Base-by-base conservation (phyloP, 1,140 invertebrate species). In the Brachionus plicatilis region DNA sequence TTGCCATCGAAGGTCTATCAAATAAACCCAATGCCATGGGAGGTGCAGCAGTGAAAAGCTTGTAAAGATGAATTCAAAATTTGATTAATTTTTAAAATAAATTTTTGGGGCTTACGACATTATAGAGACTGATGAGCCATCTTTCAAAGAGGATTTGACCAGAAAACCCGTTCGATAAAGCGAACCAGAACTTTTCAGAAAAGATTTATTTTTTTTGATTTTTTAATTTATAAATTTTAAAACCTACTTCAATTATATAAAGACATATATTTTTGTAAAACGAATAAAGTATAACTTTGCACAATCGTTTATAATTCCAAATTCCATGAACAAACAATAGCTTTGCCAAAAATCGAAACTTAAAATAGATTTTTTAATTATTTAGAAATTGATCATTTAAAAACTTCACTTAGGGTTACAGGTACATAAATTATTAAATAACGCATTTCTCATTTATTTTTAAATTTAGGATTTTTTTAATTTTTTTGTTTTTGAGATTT, bases 191-290 rank as follows among this genome's bases (percentile, higher is more conserved):
- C 91, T 76, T 50, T 37, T 6, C 4, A 50, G 33, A 29, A 76
- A 50, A 47, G 11, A 53, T 90, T 86, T 17, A 14, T 33, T 37
- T n/a, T n/a, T n/a, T n/a, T n/a, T n/a, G n/a, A n/a, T n/a, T n/a
- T n/a, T n/a, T 68, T n/a, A 68, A 29, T 14, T 6, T 14, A n/a
- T 17, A 68, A 68, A 37, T 66, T 85, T 37, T 37, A 37, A 37
- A 50, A n/a, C 9, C 53, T 50, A 76, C 72, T 29, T 99, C 97
- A 87, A 99, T 99, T 53, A 99, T 95, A 90, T 99, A 99, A 0
- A 99, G 91, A 89, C 96, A 98, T 88, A 99, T 98, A 90, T 99
- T 99, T 90, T 99, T 99, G 91, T 99, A 98, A 90, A 99, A 99
- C 85, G 95, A 98, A 91, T 99, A 99, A 17, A 99, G 92, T 87